Percentiles rank a stretch among this genome's conserved stretches.
Conservation (phyloP, 2,113 vertebrate species). For the Triplophysa dalaica region DNA sequence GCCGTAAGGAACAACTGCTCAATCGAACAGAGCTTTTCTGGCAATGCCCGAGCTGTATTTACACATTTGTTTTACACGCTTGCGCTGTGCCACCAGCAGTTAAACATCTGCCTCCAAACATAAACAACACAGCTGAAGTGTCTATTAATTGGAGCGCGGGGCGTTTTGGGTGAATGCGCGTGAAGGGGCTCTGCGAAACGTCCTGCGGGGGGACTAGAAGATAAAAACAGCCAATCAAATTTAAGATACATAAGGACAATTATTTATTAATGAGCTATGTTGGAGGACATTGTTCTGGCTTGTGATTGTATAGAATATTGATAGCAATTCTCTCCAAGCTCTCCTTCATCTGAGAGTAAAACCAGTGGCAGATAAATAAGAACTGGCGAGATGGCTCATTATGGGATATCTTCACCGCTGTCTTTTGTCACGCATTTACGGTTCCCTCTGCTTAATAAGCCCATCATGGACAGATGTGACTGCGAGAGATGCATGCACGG, state of each 20-base stretch:
- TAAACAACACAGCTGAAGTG: constrained; percentile 31
- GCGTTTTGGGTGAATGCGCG: neutral
- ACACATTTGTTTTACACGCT: constrained; percentile 60
- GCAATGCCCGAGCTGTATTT: constrained; percentile 59
- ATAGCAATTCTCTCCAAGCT: constrained; percentile 30
- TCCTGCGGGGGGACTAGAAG: neutral
- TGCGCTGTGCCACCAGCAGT: constrained; percentile 30
- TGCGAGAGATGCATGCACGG: constrained; percentile 42
- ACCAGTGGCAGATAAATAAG: constrained; percentile 13
- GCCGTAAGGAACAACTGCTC: constrained; percentile 44
- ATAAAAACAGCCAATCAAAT: constrained; percentile 27
- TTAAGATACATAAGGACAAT: constrained; percentile 6
- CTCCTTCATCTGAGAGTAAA: constrained; percentile 28
- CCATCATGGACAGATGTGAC: constrained; percentile 57
- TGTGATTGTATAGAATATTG: constrained; percentile 25
- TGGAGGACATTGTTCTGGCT: constrained; percentile 10
- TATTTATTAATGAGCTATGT: constrained; percentile 35
- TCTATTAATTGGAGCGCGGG: constrained; percentile 31
- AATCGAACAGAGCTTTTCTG: constrained; percentile 28
- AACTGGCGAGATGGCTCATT: constrained; percentile 38
- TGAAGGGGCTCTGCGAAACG: too few relatives aligned
- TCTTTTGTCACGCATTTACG: constrained; percentile 50
- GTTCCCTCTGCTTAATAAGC: constrained; percentile 53
- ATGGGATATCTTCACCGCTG: constrained; percentile 38
- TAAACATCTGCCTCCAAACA: constrained; percentile 45